Evolutionary conservation across 1,140 invertebrate genomes (phyloP).

Genomic region (Brachystomella parvula): DNA sequence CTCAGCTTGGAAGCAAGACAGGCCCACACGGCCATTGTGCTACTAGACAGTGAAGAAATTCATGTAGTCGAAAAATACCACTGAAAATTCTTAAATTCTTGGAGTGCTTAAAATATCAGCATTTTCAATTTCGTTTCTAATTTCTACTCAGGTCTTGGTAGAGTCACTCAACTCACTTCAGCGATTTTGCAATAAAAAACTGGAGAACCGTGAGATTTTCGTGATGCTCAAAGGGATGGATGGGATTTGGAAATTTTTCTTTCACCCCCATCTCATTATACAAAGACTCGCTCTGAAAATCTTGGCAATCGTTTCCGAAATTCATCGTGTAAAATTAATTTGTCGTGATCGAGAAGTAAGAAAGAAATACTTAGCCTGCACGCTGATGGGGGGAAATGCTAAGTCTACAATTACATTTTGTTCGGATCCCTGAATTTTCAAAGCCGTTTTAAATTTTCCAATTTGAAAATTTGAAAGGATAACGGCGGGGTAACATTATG

Average conservation of each 20-base stretch:
- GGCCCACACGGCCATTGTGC: conserved; percentile 25
- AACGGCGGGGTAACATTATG: too few species aligned
- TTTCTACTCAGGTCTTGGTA: conserved; percentile 18
- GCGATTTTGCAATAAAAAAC: conserved; percentile 24
- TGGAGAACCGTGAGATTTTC: conserved; percentile 22
- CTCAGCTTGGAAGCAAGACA: conserved; percentile 23
- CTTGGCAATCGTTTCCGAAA: conserved; percentile 10
- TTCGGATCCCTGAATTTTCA: too few species aligned
- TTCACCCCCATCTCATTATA: conserved; percentile 17
- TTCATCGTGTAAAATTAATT: conserved; percentile 19
- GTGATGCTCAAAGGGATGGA: conserved; percentile 20
- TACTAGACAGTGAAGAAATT: conserved; percentile 21
- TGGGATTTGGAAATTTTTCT: conserved; percentile 8
- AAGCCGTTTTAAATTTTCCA: too few species aligned
- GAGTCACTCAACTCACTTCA: conserved; percentile 30
- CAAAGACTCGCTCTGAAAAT: conserved; percentile 29
- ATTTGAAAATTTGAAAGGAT: too few species aligned
- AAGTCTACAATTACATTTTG: too few species aligned
- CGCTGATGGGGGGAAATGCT: too few species aligned
- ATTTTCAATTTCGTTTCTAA: too few species aligned
- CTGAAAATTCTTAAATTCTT: too few species aligned
- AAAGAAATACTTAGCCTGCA: not conserved
- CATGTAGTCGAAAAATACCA: conserved; percentile 18
- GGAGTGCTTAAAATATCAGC: not conserved
- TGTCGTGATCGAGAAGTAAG: conserved; percentile 15